A percentile compares a stretch with the other conserved stretches of the same genome.
phyloP scores from a whole-genome alignment of 2,113 vertebrate genomes.

The Megaleporinus macrocephalus region DNA sequence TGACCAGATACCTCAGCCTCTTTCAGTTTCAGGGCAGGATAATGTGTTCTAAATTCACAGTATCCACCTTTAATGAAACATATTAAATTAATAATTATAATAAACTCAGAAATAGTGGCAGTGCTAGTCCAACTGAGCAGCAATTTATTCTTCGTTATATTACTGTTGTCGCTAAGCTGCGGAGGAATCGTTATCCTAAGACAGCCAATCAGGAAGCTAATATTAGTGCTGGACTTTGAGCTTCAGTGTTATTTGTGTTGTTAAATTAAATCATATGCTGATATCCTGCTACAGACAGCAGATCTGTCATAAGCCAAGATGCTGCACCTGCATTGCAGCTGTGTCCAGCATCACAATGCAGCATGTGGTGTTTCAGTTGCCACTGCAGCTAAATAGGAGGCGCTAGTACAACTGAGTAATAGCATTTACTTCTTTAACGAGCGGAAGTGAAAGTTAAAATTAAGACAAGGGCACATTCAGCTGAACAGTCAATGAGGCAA shows the following conservation, averaged over 20 bases:
- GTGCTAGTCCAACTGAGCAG: background rate
- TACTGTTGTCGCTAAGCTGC: background rate
- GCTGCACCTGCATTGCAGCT: background rate
- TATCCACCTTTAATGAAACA: background rate
- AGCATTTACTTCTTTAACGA: background rate
- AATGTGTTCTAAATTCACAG: no score
- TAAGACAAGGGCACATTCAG: no score
- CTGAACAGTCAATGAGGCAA: no score
- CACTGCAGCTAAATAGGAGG: background rate
- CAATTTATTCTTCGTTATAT: background rate
- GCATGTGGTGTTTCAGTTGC: background rate
- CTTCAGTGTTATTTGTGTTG: background rate
- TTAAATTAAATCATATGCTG: background rate
- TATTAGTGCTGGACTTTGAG: background rate
- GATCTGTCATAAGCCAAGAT: background rate
- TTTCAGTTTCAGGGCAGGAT: no score
- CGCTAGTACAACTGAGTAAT: background rate
- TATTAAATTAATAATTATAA: background rate
- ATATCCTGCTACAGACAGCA: background rate
- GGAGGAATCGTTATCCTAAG: background rate
- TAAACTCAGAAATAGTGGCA: background rate
- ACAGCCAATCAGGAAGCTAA: background rate
- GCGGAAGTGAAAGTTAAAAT: no score
- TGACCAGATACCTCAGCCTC: no score
- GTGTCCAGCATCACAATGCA: background rate